Evolutionary conservation across 64 coral and sea anemone species (phyloP).

Genomic region (Dendronephthya gigantea): DNA sequence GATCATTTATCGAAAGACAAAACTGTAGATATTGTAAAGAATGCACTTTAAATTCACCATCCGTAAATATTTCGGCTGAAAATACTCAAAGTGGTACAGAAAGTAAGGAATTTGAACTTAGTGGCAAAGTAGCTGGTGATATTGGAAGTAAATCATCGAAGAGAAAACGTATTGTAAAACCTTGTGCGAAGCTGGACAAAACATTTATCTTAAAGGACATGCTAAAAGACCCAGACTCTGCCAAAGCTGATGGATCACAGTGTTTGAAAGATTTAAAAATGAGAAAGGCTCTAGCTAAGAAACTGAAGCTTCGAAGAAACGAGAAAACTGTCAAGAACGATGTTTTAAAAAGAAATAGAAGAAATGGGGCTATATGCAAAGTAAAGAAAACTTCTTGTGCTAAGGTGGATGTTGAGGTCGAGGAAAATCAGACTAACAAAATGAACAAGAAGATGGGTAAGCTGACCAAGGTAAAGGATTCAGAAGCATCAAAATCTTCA

Average conservation of each 20-base stretch:
- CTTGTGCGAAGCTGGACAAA: neutral
- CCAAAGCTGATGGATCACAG: neutral
- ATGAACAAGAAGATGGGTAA: neutral
- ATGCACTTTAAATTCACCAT: neutral
- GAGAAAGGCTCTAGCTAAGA: neutral
- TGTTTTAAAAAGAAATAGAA: neutral
- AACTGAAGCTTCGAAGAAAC: neutral
- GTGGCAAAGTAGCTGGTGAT: neutral
- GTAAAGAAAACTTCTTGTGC: neutral
- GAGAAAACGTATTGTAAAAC: neutral
- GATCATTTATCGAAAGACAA: no score
- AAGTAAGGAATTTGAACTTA: neutral
- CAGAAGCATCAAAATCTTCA: neutral
- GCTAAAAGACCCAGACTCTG: neutral
- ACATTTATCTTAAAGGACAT: neutral
- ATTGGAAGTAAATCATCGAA: neutral
- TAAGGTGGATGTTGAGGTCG: neutral
- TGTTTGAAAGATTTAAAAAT: conserved; percentile 1
- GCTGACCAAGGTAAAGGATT: neutral
- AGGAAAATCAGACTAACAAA: neutral
- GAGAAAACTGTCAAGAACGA: neutral
- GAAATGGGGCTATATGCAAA: neutral
- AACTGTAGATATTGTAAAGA: neutral
- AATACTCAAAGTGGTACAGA: neutral
- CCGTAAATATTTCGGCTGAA: neutral